Percentiles rank a stretch among this genome's conserved stretches.
phyloP scores from a whole-genome alignment of 2,888 invertebrate species.

The Miltochrista miniata region DNA sequence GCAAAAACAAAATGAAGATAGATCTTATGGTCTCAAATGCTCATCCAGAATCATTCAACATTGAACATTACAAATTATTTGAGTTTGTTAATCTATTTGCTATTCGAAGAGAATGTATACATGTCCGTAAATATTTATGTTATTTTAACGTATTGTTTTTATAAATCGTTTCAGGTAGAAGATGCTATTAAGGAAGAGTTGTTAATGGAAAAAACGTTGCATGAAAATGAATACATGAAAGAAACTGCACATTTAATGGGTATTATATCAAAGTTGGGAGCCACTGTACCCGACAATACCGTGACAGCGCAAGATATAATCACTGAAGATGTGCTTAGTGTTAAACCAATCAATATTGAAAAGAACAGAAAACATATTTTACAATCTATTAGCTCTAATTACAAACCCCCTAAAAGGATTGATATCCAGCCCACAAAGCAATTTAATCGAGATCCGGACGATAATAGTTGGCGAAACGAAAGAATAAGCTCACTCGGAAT shows the following conservation, averaged over 20 bases:
- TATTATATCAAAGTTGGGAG: background rate
- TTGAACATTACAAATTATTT: too few species aligned
- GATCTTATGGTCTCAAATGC: too few species aligned
- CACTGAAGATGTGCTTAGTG: constrained; percentile 48
- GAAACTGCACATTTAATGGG: background rate
- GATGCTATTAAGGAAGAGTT: constrained; percentile 68
- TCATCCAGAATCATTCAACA: too few species aligned
- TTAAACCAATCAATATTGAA: constrained; percentile 57
- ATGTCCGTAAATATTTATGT: too few species aligned
- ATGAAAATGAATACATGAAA: constrained; percentile 37
- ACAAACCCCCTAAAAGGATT: constrained; percentile 72
- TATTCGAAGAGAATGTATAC: too few species aligned
- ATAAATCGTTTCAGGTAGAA: constrained; percentile 59
- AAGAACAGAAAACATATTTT: constrained; percentile 46
- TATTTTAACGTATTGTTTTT: background rate
- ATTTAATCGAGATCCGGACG: constrained; percentile 70
- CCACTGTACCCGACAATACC: background rate
- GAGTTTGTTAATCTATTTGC: too few species aligned
- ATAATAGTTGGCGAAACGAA: constrained; percentile 79
- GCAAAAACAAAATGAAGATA: too few species aligned
- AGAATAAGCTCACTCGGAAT: constrained; percentile 75
- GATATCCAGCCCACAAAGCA: constrained; percentile 66
- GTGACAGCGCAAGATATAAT: constrained; percentile 7
- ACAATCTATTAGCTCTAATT: constrained; percentile 65
- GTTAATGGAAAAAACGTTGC: constrained; percentile 56